Evolutionary conservation across 2,113 vertebrate genomes (phyloP), one percentile per base, ranked within the genome.

Genomic region (Neolamprologus hecqui): DNA sequence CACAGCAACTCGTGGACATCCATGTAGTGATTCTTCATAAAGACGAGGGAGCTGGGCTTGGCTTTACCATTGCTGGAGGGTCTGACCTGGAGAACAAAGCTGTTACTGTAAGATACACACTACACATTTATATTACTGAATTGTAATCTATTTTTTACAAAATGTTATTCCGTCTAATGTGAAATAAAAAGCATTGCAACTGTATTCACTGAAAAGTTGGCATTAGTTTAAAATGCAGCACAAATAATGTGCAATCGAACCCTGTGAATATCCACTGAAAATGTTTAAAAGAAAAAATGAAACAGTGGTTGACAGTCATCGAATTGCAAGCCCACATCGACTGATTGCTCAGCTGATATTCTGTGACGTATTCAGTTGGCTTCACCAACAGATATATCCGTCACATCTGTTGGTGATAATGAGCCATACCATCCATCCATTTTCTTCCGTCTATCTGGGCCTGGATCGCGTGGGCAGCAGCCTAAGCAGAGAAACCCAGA

Each of bases 51-150:
- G 94, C 95, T 0, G 98, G 98, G 5, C 96, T 99, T 23, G 98
- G 98, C 70, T 99, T 99, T 96, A 99, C 96, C 94, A 96, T 99
- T 17, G 98, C 98, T 5, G 98, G 98, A 37, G 98, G 98, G 1
- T 94, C 94, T 1, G 98, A 99, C 87, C 96, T 97, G 60, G 98
- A 99, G 95, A 98, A 95, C 90, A 98, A 98, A 93, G 95, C 96
- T 28, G 86, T 96, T 23, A 98, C 97, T 53, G 98, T 99, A 94
- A 97, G 97, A 96, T 90, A 13, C 40, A 23, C 53, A 60, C 9
- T 6, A 9, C 40, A 55, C 2, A 53, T 45, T 40, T 12, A 5
- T 40, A 68, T 42, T 11, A 37, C 10, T 65, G 17, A 37, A 37
- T 3, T 65, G 0, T 37, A 65, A n/a, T 37, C 17, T 8, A 4